Base-by-base conservation (phyloP, 2,888 invertebrate genomes). In the Agriopis leucophaearia region DNA sequence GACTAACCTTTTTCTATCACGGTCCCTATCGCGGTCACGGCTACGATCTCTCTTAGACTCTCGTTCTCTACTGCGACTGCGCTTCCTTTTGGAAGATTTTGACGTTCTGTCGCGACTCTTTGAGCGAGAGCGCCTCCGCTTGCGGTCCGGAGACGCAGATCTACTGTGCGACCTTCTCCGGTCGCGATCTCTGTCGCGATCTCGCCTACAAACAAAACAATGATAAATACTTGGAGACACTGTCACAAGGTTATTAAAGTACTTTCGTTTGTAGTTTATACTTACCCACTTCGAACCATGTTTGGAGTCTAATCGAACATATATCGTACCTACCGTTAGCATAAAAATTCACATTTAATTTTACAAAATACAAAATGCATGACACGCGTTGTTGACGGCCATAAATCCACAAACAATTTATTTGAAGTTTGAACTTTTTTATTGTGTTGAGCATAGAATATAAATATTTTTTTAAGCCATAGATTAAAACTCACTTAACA, bases 21-120 rank as follows among this genome's bases (percentile, higher is more conserved):
- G 78, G 38, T 85, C 83, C 57, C 84, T 79, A 36, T 89, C 89
- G 42, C 93, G 87, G 12, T 94, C 94, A 66, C 95, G 88, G 52
- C 95, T 95, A 0, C 94, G 90, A 76, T 92, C 88, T 73, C 95
- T 89, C 64, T 95, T 95, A 0, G 95, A 91, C 13, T 96, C 95
- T 47, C 96, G 85, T 15, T 96, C 96, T 69, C 96, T 92, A 54
- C 96, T 96, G 74, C 96, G 94, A 78, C 96, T 96, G 66, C 96
- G 94, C 78, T 96, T 95, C 78, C 96, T 94, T 71, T 96, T 94
- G 15, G 93, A 92, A 35, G 95, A 91, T 82, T 96, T 95, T 9
- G 95, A 90, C 54, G 88, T 86, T 64, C 96, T 91, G 55, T 96
- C 96, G 65, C 95, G 90, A 76, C 95, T 95, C 54, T 94, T 90